Base-by-base conservation (phyloP, 2,113 vertebrate genomes). In the Xenopus borealis region DNA sequence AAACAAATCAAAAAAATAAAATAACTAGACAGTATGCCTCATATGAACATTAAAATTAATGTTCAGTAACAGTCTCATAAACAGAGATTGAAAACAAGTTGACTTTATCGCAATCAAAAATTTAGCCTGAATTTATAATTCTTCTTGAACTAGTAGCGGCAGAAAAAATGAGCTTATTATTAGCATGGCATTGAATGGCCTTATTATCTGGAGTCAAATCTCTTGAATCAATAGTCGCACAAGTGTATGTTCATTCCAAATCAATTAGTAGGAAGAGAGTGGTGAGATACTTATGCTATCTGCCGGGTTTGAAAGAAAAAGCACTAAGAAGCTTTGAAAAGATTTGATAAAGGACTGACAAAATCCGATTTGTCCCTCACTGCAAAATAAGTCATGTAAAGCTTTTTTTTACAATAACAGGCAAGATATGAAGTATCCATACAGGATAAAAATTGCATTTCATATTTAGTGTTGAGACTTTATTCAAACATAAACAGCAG, bases 361-460 rank as follows among this genome's bases (percentile, higher is more conserved):
- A 84, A 80, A 82, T 87, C 81, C 74, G 78, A 83, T 81, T 80
- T 79, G 73, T 64, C 3, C 67, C 87, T 85, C 81, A 78, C 69
- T 66, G 79, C 79, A 71, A 83, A 80, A 52, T 57, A 23, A 66
- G 80, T 81, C 85, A 84, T 81, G 76, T 82, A n/a, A n/a, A n/a
- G n/a, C n/a, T n/a, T n/a, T n/a, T n/a, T n/a, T n/a, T n/a, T n/a
- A n/a, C n/a, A n/a, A n/a, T n/a, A n/a, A n/a, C n/a, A n/a, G n/a
- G n/a, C n/a, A n/a, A n/a, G n/a, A n/a, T n/a, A n/a, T n/a, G n/a
- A n/a, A n/a, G n/a, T n/a, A n/a, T n/a, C n/a, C n/a, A n/a, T n/a
- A n/a, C n/a, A n/a, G n/a, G n/a, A n/a, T n/a, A n/a, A n/a, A n/a
- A n/a, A n/a, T n/a, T n/a, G n/a, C n/a, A n/a, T 47, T 47, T 47